Evolutionary conservation across 1,140 invertebrate species (phyloP).

Genomic region (Tetramorium simillimum): DNA sequence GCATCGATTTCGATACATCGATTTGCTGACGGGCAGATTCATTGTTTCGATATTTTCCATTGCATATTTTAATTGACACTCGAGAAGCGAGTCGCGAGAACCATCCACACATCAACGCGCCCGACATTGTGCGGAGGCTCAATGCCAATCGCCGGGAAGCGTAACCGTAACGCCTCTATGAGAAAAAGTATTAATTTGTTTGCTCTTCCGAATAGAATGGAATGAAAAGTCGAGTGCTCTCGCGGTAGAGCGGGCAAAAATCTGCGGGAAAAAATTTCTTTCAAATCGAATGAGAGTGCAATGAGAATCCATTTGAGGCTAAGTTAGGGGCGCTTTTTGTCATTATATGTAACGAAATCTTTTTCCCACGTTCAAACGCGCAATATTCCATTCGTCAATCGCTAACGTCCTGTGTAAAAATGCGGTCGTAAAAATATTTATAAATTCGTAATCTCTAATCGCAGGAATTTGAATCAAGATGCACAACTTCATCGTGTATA

Average conservation of each 20-base stretch:
- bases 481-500: neutral
- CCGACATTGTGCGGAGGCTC: slow-evolving; percentile 47
- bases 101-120: slow-evolving; percentile 46
- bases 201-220: slow-evolving; percentile 33
- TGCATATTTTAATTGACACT: slow-evolving; percentile 71
- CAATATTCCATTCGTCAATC: neutral
- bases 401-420: neutral
- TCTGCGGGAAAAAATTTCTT: neutral
- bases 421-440: neutral
- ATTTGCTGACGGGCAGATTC: slow-evolving; percentile 66
- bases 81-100: slow-evolving; percentile 50
- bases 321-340: slow-evolving; percentile 4
- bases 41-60: slow-evolving; percentile 70
- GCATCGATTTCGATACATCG: slow-evolving; percentile 52
- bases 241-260: slow-evolving; percentile 17
- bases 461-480: neutral
- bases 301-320: neutral
- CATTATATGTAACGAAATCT: neutral
- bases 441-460: neutral
- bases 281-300: neutral
- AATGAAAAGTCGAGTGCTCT: slow-evolving; percentile 30
- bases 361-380: neutral
- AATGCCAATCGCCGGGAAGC: slow-evolving; percentile 56
- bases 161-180: slow-evolving; percentile 17
- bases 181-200: slow-evolving; percentile 50